Evolutionary conservation across 2,888 invertebrate genomes (phyloP).

Genomic region (Germaria angustata): DNA sequence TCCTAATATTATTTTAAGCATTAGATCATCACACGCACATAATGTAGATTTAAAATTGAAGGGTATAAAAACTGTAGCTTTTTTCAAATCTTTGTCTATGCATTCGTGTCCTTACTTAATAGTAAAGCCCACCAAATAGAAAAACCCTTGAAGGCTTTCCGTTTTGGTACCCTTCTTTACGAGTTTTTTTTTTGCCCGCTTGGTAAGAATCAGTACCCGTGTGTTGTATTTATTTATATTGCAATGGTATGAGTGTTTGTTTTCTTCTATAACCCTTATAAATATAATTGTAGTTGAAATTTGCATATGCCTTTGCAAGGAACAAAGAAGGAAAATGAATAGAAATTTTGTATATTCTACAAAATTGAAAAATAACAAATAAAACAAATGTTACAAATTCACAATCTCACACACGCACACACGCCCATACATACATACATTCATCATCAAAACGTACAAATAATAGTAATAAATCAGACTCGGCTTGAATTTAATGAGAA

Average conservation of each 20-base stretch:
- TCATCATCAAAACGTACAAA: neutral
- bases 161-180: conserved; percentile 6
- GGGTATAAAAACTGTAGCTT: conserved; percentile 17
- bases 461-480: conserved; percentile 44
- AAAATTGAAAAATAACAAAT: conserved; percentile 62
- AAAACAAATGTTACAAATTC: conserved; percentile 39
- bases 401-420: neutral
- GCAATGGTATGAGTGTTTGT: neutral
- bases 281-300: conserved; percentile 56
- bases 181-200: neutral
- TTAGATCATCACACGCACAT: conserved; percentile 37
- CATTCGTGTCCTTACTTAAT: neutral
- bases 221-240: neutral
- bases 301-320: conserved; percentile 38
- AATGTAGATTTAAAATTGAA: conserved; percentile 20
- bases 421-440: neutral
- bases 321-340: conserved; percentile 12
- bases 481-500: conserved; percentile 57
- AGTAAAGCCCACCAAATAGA: conserved; percentile 45
- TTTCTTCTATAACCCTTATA: conserved; percentile 56
- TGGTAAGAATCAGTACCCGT: neutral
- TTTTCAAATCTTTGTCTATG: neutral
- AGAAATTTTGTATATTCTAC: conserved; percentile 48
- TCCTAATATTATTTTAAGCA: neutral
- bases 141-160: conserved; percentile 56